These are phyloP conservation scores for Alauda arvensis DNA, from an alignment of 2,797 vertebrate genomes.

Conservation along the genomic window DNA sequence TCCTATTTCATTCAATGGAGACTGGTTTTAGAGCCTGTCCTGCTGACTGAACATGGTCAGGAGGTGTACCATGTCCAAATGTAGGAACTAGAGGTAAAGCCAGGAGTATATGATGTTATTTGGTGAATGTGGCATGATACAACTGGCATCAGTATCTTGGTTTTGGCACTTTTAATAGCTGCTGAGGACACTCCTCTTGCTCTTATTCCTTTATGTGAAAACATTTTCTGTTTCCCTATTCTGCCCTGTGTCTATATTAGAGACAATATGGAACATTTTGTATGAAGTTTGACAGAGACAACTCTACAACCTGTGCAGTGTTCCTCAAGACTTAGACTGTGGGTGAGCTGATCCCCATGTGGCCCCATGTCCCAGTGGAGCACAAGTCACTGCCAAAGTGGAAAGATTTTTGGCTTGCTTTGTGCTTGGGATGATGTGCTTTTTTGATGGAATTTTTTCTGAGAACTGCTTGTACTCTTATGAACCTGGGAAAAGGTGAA, in stretches of 20 bases:
- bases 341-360: background rate
- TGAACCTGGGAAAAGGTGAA: background rate
- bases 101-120: background rate
- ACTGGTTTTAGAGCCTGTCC: background rate
- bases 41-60: background rate
- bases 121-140: background rate
- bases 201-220: background rate
- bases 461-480: background rate
- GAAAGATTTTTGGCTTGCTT: background rate
- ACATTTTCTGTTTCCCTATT: background rate
- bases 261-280: background rate
- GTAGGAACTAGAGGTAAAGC: background rate
- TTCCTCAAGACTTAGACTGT: background rate
- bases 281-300: background rate
- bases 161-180: background rate
- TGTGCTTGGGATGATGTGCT: background rate
- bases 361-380: background rate
- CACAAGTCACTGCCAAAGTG: background rate
- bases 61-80: background rate
- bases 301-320: background rate
- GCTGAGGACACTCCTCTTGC: background rate
- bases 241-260: background rate
- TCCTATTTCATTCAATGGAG: background rate
- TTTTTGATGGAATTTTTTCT: background rate
- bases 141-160: background rate